Evolutionary conservation across 2,797 vertebrate species (phyloP), one percentile per base, ranked within the genome.

Genomic region (Gallinago stenura): DNA sequence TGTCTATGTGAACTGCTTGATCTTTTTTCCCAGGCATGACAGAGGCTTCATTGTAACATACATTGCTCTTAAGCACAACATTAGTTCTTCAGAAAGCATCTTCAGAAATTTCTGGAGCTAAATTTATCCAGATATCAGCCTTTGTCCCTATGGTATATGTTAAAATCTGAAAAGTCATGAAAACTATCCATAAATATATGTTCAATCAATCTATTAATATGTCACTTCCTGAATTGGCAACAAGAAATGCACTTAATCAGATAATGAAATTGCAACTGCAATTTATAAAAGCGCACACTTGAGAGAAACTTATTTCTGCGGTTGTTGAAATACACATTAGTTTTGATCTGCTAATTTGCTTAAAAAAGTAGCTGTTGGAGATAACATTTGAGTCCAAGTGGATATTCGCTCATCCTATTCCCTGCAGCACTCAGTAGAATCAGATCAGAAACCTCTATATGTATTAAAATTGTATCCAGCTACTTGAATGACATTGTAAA

Each of bases 281-380:
- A 39, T 86, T 82, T 81, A 28, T 62, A 48, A 48, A 90, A 96
- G 25, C 7, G 15, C 22, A 9, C 35, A 25, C 37, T 86, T 61
- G 50, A 93, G 88, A 89, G 46, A 72, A 90, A 81, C 5, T 28
- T 10, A 46, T 72, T 83, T 73, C 68, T 89, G 35, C 19, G 60
- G 62, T 80, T 91, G 54, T 71, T 88, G 37, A 92, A 84, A 79
- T 78, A 65, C 3, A 48, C 81, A 83, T 73, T 83, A 76, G 66
- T 82, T 96, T 84, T 62, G 9, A 71, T 86, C 25, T 64, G 54
- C 28, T 81, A 61, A 75, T 71, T 48, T 1, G 15, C 21, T 81
- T 85, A 7, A 80, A 73, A 80, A 89, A 41, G 9, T 24, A 71
- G 7, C 25, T 82, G 35, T 88, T 37, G 15, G 66, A 76, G 43